A percentile compares a stretch with the other conserved stretches of the same genome.
phyloP scores from a whole-genome alignment of 1,140 invertebrate species.

The Radopholus similis region DNA sequence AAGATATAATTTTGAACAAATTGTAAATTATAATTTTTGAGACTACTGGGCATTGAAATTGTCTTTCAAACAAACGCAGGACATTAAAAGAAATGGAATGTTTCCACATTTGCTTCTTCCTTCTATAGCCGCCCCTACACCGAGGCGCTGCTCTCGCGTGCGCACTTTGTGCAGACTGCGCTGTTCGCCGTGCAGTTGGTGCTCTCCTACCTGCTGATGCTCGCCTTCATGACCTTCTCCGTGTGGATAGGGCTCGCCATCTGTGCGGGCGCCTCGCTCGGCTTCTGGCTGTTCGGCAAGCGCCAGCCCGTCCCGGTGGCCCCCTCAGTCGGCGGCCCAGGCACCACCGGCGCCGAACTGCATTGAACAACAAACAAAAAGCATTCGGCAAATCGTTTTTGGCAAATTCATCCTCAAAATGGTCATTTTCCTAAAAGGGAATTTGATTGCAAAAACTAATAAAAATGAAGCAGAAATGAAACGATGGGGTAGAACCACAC shows the following conservation, averaged over 20 bases:
- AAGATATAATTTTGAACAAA: no score
- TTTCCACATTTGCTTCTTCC: no score
- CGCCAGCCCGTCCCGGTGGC: neutral
- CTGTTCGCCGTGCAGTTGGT: slow-evolving; percentile 83
- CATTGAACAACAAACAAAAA: no score
- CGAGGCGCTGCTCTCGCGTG: slow-evolving; percentile 23
- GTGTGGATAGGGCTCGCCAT: slow-evolving; percentile 83
- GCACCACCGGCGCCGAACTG: neutral
- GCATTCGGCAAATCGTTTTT: no score
- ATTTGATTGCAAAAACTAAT: neutral
- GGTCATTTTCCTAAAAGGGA: neutral
- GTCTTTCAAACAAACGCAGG: neutral
- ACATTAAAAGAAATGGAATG: no score
- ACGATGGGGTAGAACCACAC: no score
- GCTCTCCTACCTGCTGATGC: slow-evolving; percentile 87
- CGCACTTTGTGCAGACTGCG: slow-evolving; percentile 78
- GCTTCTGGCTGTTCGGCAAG: slow-evolving; percentile 83
- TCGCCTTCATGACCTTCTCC: slow-evolving; percentile 97
- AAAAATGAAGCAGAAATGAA: no score
- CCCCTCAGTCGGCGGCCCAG: neutral
- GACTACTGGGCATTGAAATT: neutral
- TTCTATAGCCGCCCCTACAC: slow-evolving; percentile 19
- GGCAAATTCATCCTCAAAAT: slow-evolving; percentile 15
- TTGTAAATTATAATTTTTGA: slow-evolving; percentile 1
- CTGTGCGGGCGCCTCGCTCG: slow-evolving; percentile 78